A percentile compares a stretch with the other conserved stretches of the same genome.
These are phyloP conservation scores for Strigamia maritima DNA, from an alignment of 2,888 invertebrate species.

Conservation along the genomic window DNA sequence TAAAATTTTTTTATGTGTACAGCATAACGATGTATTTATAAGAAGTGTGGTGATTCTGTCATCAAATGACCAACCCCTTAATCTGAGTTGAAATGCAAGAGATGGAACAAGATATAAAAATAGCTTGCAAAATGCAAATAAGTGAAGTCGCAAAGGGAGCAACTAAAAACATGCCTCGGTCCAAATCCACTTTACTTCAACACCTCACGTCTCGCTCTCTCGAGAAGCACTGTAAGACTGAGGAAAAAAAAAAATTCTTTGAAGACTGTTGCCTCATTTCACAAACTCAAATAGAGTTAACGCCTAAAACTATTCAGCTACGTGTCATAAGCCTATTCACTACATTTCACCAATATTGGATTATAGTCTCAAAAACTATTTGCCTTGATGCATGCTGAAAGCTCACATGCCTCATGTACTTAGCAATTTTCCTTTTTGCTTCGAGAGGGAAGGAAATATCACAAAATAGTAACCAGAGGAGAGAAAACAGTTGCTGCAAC, in stretches of 20 bases:
- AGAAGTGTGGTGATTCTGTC: not conserved
- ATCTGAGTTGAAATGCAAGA: not conserved
- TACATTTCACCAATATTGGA: slow-evolving; percentile 6
- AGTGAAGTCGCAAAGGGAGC: not conserved
- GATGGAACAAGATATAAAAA: not conserved
- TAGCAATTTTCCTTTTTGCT: not conserved
- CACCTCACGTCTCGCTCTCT: not conserved
- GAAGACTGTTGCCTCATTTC: not conserved
- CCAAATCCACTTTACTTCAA: slow-evolving; percentile 10
- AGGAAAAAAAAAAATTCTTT: not conserved
- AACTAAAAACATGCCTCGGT: not conserved
- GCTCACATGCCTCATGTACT: not conserved
- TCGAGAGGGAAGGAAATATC: slow-evolving; percentile 16
- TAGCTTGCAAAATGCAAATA: slow-evolving; percentile 6
- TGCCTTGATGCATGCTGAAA: not conserved
- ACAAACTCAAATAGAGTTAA: not conserved
- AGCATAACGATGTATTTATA: not conserved
- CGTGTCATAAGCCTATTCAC: slow-evolving; percentile 20
- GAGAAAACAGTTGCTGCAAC: slow-evolving; percentile 11
- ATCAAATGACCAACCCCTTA: not conserved
- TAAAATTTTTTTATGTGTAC: not conserved
- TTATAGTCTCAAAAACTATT: not conserved
- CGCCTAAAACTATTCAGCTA: slow-evolving; percentile 2
- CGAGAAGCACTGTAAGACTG: not conserved
- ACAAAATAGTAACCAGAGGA: not conserved